Conservation (phyloP, 64 coral and sea anemone species). For the Stylophora pistillata region DNA sequence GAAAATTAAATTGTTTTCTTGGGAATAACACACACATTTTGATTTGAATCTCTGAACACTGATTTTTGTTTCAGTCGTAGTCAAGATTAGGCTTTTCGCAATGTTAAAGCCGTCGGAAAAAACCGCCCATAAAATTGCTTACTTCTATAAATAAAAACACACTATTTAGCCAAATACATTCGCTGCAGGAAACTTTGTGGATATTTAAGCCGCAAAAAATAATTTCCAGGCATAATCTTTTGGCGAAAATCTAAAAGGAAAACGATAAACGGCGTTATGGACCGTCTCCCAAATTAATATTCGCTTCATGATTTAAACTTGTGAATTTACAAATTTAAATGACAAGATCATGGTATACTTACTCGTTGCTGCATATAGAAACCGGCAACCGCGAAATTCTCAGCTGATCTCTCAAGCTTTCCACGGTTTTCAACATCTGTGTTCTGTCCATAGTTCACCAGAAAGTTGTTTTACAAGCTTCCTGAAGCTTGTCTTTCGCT, state of each 20-base stretch:
- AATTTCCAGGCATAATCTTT: background rate
- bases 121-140: constrained; percentile 15
- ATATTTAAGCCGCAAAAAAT: background rate
- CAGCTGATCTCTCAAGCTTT: constrained; percentile 92
- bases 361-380: constrained; percentile 92
- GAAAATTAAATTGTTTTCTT: background rate
- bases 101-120: background rate
- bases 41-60: background rate
- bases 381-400: constrained; percentile 89
- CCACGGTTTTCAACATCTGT: constrained; percentile 87
- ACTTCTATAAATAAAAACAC: background rate
- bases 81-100: background rate
- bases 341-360: constrained; percentile 43
- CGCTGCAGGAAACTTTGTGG: background rate
- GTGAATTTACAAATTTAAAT: constrained; percentile 36
- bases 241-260: background rate
- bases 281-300: background rate
- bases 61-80: background rate
- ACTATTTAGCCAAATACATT: background rate
- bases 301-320: background rate
- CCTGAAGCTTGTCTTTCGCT: background rate
- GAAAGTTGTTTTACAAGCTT: background rate
- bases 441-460: constrained; percentile 76
- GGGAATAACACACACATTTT: background rate
- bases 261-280: background rate